Percentiles rank a stretch among this genome's conserved stretches.
Conservation (phyloP, 1,140 invertebrate genomes). For the Pseudomyrmex dendroicus region DNA sequence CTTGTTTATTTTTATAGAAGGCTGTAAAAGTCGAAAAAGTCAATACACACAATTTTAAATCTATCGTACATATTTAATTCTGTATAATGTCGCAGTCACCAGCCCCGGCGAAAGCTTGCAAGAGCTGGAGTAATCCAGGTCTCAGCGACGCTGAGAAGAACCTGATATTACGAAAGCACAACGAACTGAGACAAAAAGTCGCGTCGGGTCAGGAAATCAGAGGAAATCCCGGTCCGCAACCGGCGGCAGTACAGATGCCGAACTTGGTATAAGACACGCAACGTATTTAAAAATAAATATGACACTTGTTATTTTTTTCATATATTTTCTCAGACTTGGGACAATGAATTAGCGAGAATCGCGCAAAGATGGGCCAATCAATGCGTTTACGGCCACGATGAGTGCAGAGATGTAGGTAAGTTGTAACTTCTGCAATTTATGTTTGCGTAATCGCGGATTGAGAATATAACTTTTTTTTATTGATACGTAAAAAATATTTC, state of each 20-base stretch:
- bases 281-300: not conserved
- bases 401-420: constrained; percentile 52
- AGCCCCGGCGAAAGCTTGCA: not conserved
- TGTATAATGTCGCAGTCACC: not conserved
- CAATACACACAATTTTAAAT: not conserved
- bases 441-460: not conserved
- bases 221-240: not conserved
- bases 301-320: not conserved
- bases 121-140: not conserved
- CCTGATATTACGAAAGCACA: not conserved
- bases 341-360: constrained; percentile 61
- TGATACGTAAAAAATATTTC: not conserved
- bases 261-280: not conserved
- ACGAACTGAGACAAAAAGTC: not conserved
- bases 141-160: not conserved
- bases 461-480: not conserved
- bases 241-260: not conserved
- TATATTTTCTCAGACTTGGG: constrained; percentile 65
- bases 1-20: too few relatives aligned
- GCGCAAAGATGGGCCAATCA: constrained; percentile 74
- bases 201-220: not conserved
- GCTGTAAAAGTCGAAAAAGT: too few relatives aligned
- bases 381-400: constrained; percentile 66
- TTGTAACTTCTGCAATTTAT: not conserved
- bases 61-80: not conserved